These are phyloP conservation scores for Styela clava DNA, from an alignment of 23 tunicate genomes.

Conservation along the genomic window DNA sequence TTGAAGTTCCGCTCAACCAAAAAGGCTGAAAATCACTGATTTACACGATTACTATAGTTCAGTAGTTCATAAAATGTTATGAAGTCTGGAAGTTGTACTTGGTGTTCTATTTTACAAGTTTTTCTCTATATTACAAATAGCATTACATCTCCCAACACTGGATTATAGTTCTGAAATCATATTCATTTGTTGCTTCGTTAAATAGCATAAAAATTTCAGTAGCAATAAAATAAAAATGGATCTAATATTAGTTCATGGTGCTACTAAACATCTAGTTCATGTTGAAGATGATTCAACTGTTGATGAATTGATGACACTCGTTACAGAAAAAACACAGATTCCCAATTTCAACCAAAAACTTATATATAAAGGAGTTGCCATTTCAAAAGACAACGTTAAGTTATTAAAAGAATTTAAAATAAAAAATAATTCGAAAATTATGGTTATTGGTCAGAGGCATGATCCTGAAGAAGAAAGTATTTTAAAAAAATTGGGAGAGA, in stretches of 20 bases:
- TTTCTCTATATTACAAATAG: too few species aligned
- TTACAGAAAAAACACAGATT: slow-evolving; percentile 29
- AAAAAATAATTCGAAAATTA: slow-evolving; percentile 34
- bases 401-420: slow-evolving; percentile 29
- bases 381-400: slow-evolving; percentile 48
- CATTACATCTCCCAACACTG: too few species aligned
- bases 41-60: too few species aligned
- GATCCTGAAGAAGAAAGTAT: slow-evolving; percentile 49
- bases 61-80: too few species aligned
- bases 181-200: too few species aligned
- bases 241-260: slow-evolving; percentile 31
- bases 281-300: slow-evolving; percentile 19
- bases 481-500: slow-evolving; percentile 26
- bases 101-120: too few species aligned
- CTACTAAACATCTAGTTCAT: slow-evolving; percentile 23
- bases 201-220: too few species aligned
- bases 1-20: too few species aligned
- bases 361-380: slow-evolving; percentile 44
- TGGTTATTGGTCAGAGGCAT: slow-evolving; percentile 61
- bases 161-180: too few species aligned
- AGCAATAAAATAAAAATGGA: slow-evolving; percentile 29
- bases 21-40: too few species aligned
- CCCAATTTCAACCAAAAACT: slow-evolving; percentile 41
- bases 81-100: too few species aligned
- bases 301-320: slow-evolving; percentile 27